Evolutionary conservation across 37 sponge, comb jelly and placozoan genomes (phyloP), one percentile per base, ranked within the genome.

Genomic region (Chondrilla cf. caribensis): DNA sequence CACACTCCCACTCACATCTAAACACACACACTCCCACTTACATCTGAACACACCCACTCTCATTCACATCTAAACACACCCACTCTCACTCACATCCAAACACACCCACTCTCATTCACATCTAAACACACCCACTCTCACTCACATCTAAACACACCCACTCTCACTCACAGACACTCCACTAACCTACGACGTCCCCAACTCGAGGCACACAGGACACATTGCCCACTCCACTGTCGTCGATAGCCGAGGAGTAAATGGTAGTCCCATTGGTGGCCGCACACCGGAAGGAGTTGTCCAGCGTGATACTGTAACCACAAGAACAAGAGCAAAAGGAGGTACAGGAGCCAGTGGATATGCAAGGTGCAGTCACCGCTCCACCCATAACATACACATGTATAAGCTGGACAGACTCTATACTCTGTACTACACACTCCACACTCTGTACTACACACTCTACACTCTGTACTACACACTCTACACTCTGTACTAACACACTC

Each of bases 171-270:
- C 21, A 5, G 18, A 6, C 25, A 38, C 41, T 62, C 44, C 2
- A 40, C 76, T 8, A 15, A 83, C 88, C 83, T 2, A 87, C 58
- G 59, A 67, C 70, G 44, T 55, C 54, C 80, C 76, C 86, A 31
- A 67, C 47, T 22, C 29, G 18, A 22, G 83, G 84, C 38, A 44
- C 31, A 38, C 83, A 82, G 60, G 67, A 40, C 47, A 87, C 72
- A 54, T 36, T 82, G 26, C 83, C 83, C 67, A 62, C 31, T 15
- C 42, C 35, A 60, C 24, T 41, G 62, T 62, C 60, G n/a, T 60
- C 81, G 11, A 85, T 58, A 21, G 28, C n/a, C 17, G 85, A 66
- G 4, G 85, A 39, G 44, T 40, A 58, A 9, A 8, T 9, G 54
- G 40, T 8, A 28, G 36, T 39, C 25, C 47, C 62, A 18, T 25